phyloP scores from a whole-genome alignment of 2,888 invertebrate genomes.

The Sinodicranocentrus sp. region DNA sequence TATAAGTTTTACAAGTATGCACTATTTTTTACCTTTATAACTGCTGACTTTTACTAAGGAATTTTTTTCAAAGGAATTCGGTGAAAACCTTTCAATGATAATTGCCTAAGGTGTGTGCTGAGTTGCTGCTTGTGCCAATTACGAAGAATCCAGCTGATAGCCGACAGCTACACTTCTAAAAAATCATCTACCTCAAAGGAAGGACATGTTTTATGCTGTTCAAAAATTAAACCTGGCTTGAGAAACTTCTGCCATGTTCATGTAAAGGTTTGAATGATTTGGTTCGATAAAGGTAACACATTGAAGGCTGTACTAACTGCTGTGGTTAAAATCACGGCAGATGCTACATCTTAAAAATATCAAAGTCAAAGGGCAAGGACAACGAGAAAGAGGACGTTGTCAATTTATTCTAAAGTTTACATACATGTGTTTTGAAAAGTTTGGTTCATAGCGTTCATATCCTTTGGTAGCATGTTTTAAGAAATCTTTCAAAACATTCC shows the following conservation, averaged over 20 bases:
- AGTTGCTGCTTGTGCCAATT: constrained; percentile 55
- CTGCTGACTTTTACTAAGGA: neutral
- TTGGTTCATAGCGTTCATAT: no score
- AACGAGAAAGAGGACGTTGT: constrained; percentile 69
- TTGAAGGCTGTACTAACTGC: no score
- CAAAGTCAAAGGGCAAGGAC: constrained; percentile 74
- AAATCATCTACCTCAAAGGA: neutral
- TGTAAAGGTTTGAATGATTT: no score
- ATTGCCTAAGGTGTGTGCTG: constrained; percentile 60
- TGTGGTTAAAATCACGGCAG: constrained; percentile 28
- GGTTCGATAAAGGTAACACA: no score
- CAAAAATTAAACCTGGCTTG: no score
- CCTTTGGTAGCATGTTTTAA: constrained; percentile 13
- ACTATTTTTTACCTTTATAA: constrained; percentile 27
- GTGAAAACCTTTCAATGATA: constrained; percentile 34
- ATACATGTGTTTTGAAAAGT: no score
- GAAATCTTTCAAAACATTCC: constrained; percentile 55
- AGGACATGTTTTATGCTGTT: constrained; percentile 31
- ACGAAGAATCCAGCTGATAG: constrained; percentile 12
- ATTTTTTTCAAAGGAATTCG: constrained; percentile 35
- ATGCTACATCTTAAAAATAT: constrained; percentile 42
- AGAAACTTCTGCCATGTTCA: no score
- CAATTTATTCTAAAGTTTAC: no score
- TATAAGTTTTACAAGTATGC: constrained; percentile 26
- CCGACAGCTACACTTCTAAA: neutral